These are phyloP conservation scores for Mechanitis messenoides DNA, from an alignment of 2,888 invertebrate genomes.

Conservation along the genomic window DNA sequence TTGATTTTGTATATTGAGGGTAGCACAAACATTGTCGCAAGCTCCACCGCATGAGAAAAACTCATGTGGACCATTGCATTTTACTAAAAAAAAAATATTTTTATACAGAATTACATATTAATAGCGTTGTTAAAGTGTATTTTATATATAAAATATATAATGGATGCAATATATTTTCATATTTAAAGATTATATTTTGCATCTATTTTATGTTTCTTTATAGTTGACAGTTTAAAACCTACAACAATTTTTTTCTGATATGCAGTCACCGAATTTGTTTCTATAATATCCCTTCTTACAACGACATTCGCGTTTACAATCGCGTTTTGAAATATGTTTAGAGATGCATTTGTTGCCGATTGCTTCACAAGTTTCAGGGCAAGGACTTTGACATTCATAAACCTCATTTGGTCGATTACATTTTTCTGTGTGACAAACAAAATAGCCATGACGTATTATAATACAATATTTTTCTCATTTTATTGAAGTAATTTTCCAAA, in stretches of 20 bases:
- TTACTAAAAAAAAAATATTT: constrained; percentile 27
- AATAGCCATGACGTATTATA: neutral
- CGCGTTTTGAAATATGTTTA: constrained; percentile 21
- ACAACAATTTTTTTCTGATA: constrained; percentile 37
- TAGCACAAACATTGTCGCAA: constrained; percentile 50
- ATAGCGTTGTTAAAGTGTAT: too few relatives aligned
- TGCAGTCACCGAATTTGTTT: constrained; percentile 33
- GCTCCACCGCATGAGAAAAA: constrained; percentile 44
- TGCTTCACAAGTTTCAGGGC: constrained; percentile 32
- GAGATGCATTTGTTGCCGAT: constrained; percentile 24
- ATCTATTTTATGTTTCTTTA: too few relatives aligned
- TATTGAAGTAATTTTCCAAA: too few relatives aligned
- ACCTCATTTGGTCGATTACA: constrained; percentile 23
- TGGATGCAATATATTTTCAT: neutral
- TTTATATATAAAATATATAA: too few relatives aligned
- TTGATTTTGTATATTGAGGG: constrained; percentile 38
- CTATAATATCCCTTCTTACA: constrained; percentile 40
- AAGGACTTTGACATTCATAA: constrained; percentile 13
- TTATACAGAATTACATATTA: too few relatives aligned
- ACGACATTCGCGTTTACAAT: constrained; percentile 34
- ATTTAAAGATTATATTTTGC: neutral
- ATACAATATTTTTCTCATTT: constrained; percentile 25
- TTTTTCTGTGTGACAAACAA: constrained; percentile 5
- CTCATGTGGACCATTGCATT: constrained; percentile 40
- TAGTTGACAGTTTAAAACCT: constrained; percentile 24